Evolutionary conservation across 2,888 invertebrate species (phyloP).

Genomic region (Sclerodermus sp.): DNA sequence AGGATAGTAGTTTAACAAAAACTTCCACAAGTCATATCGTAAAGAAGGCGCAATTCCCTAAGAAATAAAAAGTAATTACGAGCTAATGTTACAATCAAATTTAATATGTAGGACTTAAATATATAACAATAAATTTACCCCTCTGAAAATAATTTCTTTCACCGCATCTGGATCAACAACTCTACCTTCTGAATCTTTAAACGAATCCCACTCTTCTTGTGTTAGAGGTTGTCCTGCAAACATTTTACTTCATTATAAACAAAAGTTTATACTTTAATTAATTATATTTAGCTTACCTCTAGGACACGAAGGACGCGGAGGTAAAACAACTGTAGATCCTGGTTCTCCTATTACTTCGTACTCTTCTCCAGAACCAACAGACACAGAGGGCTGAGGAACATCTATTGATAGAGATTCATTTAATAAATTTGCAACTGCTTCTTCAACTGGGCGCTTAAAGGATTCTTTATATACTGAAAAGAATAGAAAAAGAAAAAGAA

Average conservation of each 20-base stretch:
- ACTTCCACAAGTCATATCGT: constrained; percentile 91
- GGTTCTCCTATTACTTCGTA: constrained; percentile 71
- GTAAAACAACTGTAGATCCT: constrained; percentile 64
- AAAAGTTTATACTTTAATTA: not conserved
- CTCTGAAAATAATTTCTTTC: constrained; percentile 86
- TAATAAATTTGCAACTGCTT: constrained; percentile 67
- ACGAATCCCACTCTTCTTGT: constrained; percentile 78
- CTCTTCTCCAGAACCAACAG: constrained; percentile 64
- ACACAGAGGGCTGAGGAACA: constrained; percentile 37
- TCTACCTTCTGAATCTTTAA: constrained; percentile 79
- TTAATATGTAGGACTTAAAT: not conserved
- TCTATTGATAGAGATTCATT: constrained; percentile 57
- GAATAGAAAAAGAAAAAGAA: too few species aligned
- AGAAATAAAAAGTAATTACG: constrained; percentile 5
- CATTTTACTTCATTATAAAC: not conserved
- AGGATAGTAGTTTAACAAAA: constrained; percentile 82
- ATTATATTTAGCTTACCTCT: constrained; percentile 37
- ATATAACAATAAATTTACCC: constrained; percentile 63
- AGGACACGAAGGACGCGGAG: constrained; percentile 64
- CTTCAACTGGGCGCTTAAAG: constrained; percentile 65
- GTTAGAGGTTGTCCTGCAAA: constrained; percentile 70
- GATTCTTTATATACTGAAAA: constrained; percentile 66
- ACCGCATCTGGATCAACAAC: constrained; percentile 77
- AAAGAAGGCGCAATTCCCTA: constrained; percentile 80
- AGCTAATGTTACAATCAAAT: not conserved